Conservation (phyloP, 2,888 invertebrate species). For the Macroteleia sp. region DNA sequence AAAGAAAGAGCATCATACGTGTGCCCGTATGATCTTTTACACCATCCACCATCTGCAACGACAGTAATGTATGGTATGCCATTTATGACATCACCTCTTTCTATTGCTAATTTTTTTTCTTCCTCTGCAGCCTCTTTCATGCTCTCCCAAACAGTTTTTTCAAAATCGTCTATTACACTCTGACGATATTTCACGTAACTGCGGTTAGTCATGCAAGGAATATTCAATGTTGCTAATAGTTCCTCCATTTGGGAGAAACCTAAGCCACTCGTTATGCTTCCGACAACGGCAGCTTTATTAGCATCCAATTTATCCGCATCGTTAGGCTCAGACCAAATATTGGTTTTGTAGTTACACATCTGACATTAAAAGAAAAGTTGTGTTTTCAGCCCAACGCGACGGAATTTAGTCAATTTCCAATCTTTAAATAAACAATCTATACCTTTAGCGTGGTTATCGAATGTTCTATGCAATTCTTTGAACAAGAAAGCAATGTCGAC, state of each 20-base stretch:
- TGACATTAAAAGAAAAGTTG: slow-evolving; percentile 9
- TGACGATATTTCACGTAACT: slow-evolving; percentile 24
- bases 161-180: not conserved
- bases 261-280: not conserved
- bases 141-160: not conserved
- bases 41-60: slow-evolving; percentile 51
- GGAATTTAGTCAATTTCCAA: slow-evolving; percentile 4
- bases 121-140: slow-evolving; percentile 31
- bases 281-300: not conserved
- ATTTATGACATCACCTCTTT: slow-evolving; percentile 26
- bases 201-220: slow-evolving; percentile 27
- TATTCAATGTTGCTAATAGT: slow-evolving; percentile 34
- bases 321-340: not conserved
- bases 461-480: slow-evolving; percentile 3
- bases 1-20: slow-evolving; percentile 47
- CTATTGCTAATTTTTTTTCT: slow-evolving; percentile 44
- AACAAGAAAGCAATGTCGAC: not conserved
- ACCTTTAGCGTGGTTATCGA: slow-evolving; percentile 1
- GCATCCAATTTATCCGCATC: not conserved
- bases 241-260: slow-evolving; percentile 44
- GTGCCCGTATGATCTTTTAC: slow-evolving; percentile 44
- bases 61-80: slow-evolving; percentile 21
- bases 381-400: not conserved
- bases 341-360: not conserved
- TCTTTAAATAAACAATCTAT: slow-evolving; percentile 6